A percentile compares a stretch with the other conserved stretches of the same genome.
These are phyloP conservation scores for Drosophila anomelani DNA, from an alignment of 2,888 invertebrate genomes.

Conservation along the genomic window DNA sequence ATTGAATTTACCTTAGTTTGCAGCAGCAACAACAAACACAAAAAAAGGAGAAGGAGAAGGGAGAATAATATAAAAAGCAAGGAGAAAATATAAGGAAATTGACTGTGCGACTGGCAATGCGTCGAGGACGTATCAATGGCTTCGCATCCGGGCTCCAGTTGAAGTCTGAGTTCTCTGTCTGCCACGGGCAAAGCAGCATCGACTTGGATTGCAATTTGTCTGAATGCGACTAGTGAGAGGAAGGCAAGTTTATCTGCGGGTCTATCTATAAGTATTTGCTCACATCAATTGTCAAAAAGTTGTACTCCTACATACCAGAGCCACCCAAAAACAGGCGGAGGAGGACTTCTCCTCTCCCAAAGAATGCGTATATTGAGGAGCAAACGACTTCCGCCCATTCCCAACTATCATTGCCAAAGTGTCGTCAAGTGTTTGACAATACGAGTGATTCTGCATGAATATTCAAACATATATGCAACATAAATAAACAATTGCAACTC, in stretches of 20 bases:
- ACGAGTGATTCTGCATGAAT: slow-evolving; percentile 12
- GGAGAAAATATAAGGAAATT: slow-evolving; percentile 55
- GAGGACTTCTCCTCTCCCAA: background rate
- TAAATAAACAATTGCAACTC: slow-evolving; percentile 2
- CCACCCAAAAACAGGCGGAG: slow-evolving; percentile 11
- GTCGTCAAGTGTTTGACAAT: slow-evolving; percentile 47
- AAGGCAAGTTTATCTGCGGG: slow-evolving; percentile 51
- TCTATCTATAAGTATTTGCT: slow-evolving; percentile 68
- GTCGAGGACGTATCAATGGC: slow-evolving; percentile 54
- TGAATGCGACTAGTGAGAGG: slow-evolving; percentile 44
- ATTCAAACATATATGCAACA: slow-evolving; percentile 2
- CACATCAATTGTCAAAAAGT: slow-evolving; percentile 76
- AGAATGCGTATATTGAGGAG: slow-evolving; percentile 44
- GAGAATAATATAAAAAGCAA: slow-evolving; percentile 28
- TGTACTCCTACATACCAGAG: slow-evolving; percentile 13
- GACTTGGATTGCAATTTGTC: slow-evolving; percentile 70
- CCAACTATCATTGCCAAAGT: slow-evolving; percentile 55
- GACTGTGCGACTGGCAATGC: slow-evolving; percentile 46
- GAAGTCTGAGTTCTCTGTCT: slow-evolving; percentile 24
- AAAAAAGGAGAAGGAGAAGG: background rate
- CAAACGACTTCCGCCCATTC: slow-evolving; percentile 58
- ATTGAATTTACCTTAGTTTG: slow-evolving; percentile 77
- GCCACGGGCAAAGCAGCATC: slow-evolving; percentile 36
- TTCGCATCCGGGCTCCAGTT: slow-evolving; percentile 14
- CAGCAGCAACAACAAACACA: slow-evolving; percentile 23